Conservation (phyloP, 2,888 invertebrate species). For the Hylaea fasciaria region DNA sequence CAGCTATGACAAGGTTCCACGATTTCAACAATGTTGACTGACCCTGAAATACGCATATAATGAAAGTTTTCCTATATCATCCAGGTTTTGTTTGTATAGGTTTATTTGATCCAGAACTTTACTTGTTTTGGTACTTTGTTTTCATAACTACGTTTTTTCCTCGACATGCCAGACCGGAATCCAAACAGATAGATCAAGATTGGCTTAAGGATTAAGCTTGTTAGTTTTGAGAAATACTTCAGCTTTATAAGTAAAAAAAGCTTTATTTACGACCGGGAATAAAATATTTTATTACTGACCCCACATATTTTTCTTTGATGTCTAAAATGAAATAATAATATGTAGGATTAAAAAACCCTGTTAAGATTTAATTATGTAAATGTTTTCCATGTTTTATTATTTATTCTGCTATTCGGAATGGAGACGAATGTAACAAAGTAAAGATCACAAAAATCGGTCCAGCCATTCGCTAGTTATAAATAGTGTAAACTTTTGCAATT, state of each 20-base stretch:
- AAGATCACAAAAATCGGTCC: no score
- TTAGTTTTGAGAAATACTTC: slow-evolving; percentile 16
- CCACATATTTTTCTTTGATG: neutral
- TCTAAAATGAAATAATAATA: no score
- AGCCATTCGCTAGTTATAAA: no score
- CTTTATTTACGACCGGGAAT: slow-evolving; percentile 4
- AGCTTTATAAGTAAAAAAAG: neutral
- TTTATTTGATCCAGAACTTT: slow-evolving; percentile 10
- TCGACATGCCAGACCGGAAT: slow-evolving; percentile 11
- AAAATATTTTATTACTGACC: slow-evolving; percentile 4
- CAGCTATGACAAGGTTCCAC: slow-evolving; percentile 7
- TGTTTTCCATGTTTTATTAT: no score
- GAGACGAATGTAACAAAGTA: no score
- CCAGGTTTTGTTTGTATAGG: slow-evolving; percentile 21
- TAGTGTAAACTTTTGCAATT: no score
- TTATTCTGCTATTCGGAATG: no score
- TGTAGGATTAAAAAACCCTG: no score
- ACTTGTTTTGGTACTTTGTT: slow-evolving; percentile 20
- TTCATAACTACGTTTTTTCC: slow-evolving; percentile 12
- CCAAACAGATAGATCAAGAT: slow-evolving; percentile 27
- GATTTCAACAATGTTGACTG: slow-evolving; percentile 1
- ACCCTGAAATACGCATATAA: slow-evolving; percentile 7
- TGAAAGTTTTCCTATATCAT: slow-evolving; percentile 8
- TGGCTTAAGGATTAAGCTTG: slow-evolving; percentile 23
- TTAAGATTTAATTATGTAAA: no score